phyloP scores from a whole-genome alignment of 2,113 vertebrate species.

The Andinoacara biseriatus region DNA sequence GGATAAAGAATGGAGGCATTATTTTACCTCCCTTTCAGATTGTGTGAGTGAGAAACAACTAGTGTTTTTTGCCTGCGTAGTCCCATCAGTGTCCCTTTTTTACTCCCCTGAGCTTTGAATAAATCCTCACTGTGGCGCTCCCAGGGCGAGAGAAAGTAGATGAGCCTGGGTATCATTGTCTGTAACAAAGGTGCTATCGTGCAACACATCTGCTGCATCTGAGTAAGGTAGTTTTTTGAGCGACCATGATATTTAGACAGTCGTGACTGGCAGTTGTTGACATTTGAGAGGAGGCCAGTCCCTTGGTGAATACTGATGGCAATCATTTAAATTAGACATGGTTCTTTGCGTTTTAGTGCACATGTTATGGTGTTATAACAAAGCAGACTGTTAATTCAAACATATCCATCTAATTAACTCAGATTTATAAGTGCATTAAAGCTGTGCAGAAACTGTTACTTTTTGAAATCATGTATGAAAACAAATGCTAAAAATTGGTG shows the following conservation, averaged over 20 bases:
- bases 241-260: constrained; percentile 61
- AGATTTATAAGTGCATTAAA: not conserved
- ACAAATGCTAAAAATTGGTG: not conserved
- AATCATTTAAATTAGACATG: constrained; percentile 50
- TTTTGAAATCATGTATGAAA: too few species aligned
- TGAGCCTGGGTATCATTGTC: constrained; percentile 15
- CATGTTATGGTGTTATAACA: constrained; percentile 7
- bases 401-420: not conserved
- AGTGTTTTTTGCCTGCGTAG: not conserved
- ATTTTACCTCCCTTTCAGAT: constrained; percentile 24
- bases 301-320: constrained; percentile 39
- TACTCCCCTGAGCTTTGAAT: constrained; percentile 11
- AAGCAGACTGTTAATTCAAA: not conserved
- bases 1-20: constrained; percentile 48
- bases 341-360: constrained; percentile 44
- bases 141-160: constrained; percentile 2
- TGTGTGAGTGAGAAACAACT: constrained; percentile 19
- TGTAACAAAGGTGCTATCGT: constrained; percentile 16
- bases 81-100: constrained; percentile 26
- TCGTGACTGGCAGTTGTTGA: constrained; percentile 63
- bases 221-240: constrained; percentile 13
- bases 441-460: too few species aligned
- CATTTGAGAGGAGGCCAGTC: constrained; percentile 58
- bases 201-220: constrained; percentile 16
- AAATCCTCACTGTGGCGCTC: not conserved